These are phyloP conservation scores for Sinocyclocheilus anshuiensis DNA, from an alignment of 2,113 vertebrate genomes.

Conservation along the genomic window DNA sequence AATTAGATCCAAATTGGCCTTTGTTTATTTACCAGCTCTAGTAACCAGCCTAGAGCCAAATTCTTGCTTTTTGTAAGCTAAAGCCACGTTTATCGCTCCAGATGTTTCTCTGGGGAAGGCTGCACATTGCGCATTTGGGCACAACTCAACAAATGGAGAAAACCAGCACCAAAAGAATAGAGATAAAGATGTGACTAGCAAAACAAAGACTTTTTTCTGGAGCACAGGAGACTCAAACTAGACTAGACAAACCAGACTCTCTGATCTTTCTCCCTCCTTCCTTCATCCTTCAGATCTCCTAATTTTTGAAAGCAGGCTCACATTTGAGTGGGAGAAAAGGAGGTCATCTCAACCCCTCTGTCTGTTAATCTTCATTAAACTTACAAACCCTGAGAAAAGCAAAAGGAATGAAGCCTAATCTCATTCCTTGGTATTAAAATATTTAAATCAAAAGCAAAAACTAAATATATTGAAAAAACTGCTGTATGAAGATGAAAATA, in stretches of 20 bases:
- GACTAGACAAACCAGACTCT: constrained; percentile 33
- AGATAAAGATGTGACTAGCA: neutral
- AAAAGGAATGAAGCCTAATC: neutral
- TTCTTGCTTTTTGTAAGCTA: constrained; percentile 14
- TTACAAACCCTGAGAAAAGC: neutral
- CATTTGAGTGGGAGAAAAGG: neutral
- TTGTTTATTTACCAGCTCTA: constrained; percentile 8
- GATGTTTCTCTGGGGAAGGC: constrained; percentile 6
- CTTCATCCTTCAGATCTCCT: neutral
- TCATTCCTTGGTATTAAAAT: neutral
- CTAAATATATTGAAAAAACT: neutral
- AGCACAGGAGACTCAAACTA: constrained; percentile 16
- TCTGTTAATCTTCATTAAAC: constrained; percentile 39
- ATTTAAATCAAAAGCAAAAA: constrained; percentile 19
- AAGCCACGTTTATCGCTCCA: constrained; percentile 8
- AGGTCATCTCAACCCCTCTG: constrained; percentile 25
- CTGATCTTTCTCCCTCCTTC: constrained; percentile 33
- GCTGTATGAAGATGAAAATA: neutral
- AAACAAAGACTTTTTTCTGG: neutral
- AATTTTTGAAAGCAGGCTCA: constrained; percentile 21
- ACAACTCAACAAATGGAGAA: constrained; percentile 24
- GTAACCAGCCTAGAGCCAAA: neutral
- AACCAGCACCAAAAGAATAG: neutral
- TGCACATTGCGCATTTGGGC: neutral
- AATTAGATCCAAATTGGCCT: neutral